A percentile compares a stretch with the other conserved stretches of the same genome.
Conservation (phyloP, 1,140 invertebrate genomes). For the Drosophila kanapiae region DNA sequence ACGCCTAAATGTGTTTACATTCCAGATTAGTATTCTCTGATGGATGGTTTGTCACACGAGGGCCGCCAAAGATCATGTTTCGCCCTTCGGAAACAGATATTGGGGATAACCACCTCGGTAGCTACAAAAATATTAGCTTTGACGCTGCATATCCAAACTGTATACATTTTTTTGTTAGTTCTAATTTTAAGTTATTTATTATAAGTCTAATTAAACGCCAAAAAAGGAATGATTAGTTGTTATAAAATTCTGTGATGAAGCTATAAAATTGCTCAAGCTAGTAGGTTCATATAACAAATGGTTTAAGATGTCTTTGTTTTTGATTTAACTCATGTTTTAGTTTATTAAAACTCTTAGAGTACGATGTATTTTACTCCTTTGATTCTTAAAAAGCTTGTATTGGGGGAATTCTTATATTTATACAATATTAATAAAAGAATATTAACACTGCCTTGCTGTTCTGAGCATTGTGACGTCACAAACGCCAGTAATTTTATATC, state of each 20-base stretch:
- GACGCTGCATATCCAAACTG: background rate
- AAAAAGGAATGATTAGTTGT: background rate
- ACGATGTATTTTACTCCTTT: too few species aligned
- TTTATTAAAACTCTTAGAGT: too few species aligned
- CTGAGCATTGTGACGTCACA: too few species aligned
- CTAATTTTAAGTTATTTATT: background rate
- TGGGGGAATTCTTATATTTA: too few species aligned
- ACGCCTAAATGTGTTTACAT: conserved; percentile 23
- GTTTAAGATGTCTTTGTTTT: background rate
- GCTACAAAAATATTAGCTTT: conserved; percentile 13
- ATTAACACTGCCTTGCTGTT: too few species aligned
- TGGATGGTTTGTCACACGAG: conserved; percentile 25
- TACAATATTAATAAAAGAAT: too few species aligned
- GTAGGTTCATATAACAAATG: background rate
- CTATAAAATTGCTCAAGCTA: background rate
- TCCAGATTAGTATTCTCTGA: conserved; percentile 24
- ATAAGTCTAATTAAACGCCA: background rate
- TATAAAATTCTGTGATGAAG: background rate
- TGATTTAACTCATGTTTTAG: background rate
- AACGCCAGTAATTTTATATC: too few species aligned
- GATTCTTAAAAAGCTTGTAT: too few species aligned
- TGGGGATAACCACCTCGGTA: too few species aligned
- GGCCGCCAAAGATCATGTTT: conserved; percentile 1
- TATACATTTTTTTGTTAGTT: too few species aligned
- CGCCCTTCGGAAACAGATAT: background rate